phyloP scores from a whole-genome alignment of 2,888 invertebrate species.

The Pristionchus arcanus region DNA sequence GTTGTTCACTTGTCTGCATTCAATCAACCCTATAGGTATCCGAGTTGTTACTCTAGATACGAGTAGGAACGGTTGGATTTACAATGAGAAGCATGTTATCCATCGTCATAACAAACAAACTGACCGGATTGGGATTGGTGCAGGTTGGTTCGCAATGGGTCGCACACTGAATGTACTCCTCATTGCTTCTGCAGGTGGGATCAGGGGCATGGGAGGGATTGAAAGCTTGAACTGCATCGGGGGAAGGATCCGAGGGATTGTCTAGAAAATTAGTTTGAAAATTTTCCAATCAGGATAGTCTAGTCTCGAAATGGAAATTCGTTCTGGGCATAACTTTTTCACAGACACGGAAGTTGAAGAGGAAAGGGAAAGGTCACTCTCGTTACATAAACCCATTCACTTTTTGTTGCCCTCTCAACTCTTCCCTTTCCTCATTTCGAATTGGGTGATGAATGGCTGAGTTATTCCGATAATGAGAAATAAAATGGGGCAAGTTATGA shows the following conservation, averaged over 20 bases:
- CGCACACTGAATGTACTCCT: constrained; percentile 26
- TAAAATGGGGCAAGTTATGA: background rate
- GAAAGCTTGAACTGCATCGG: constrained; percentile 33
- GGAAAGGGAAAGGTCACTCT: constrained; percentile 34
- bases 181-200: constrained; percentile 9
- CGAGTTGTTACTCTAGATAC: background rate
- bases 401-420: background rate
- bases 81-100: background rate
- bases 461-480: background rate
- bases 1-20: no score
- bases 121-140: constrained; percentile 44
- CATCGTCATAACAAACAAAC: background rate
- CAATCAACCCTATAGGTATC: no score
- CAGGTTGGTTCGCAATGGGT: constrained; percentile 42
- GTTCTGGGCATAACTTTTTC: background rate
- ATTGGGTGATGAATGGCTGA: background rate
- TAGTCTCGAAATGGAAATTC: background rate
- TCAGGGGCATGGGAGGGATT: constrained; percentile 21
- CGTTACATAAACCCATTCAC: background rate
- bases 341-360: background rate
- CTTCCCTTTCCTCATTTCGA: background rate
- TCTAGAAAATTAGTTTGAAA: background rate
- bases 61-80: background rate
- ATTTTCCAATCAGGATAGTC: background rate
- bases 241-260: background rate